A percentile compares a stretch with the other conserved stretches of the same genome.
phyloP scores from a whole-genome alignment of 1,140 invertebrate genomes.

The Drosophila azteca region DNA sequence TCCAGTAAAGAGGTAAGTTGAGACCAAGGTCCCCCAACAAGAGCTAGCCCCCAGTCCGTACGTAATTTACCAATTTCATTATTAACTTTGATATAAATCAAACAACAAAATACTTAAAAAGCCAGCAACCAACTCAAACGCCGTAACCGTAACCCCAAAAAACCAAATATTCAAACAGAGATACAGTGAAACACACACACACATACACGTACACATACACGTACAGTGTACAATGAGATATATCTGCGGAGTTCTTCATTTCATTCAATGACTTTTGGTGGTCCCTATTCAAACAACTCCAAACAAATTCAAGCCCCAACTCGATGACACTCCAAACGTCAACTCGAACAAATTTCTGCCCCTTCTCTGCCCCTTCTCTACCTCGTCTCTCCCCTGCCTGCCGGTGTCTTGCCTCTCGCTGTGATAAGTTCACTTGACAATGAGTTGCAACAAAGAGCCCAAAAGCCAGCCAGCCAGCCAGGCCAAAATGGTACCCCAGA shows the following conservation, averaged over 20 bases:
- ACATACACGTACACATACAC: constrained; percentile 1
- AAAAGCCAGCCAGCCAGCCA: constrained; percentile 40
- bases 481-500: constrained; percentile 42
- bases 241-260: constrained; percentile 77
- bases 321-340: constrained; percentile 79
- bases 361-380: constrained; percentile 10
- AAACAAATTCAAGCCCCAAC: constrained; percentile 79
- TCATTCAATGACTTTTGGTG: constrained; percentile 82
- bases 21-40: constrained; percentile 43
- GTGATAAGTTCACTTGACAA: constrained; percentile 81
- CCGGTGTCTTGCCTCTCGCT: constrained; percentile 42
- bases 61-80: constrained; percentile 78
- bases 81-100: constrained; percentile 82
- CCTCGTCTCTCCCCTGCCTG: too few species aligned
- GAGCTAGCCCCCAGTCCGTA: constrained; percentile 39
- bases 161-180: constrained; percentile 10
- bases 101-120: constrained; percentile 79
- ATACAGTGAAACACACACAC: constrained; percentile 4
- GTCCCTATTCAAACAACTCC: constrained; percentile 81
- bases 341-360: constrained; percentile 71
- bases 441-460: constrained; percentile 78
- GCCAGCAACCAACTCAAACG: constrained; percentile 33
- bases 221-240: constrained; percentile 39
- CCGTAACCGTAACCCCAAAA: constrained; percentile 30
- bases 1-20: constrained; percentile 67